phyloP scores from a whole-genome alignment of 2,113 vertebrate genomes.

The Oncorhynchus clarkii region DNA sequence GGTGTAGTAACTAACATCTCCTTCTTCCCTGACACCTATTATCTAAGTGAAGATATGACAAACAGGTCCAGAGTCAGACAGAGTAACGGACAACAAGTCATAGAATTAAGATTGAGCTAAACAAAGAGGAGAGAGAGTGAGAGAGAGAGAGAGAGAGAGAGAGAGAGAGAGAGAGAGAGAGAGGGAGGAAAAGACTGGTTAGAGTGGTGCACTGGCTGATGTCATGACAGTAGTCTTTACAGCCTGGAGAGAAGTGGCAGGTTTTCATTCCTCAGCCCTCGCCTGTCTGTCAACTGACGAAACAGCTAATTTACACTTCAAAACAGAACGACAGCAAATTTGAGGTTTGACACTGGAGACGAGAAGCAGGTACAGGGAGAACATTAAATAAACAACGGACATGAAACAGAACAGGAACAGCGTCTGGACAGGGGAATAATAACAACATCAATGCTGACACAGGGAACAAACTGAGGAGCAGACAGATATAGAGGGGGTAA shows the following conservation, averaged over 20 bases:
- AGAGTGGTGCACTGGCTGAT: background rate
- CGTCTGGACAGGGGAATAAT: too few species aligned
- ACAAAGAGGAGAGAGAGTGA: background rate
- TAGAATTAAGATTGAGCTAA: conserved; percentile 14
- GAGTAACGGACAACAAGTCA: conserved; percentile 34
- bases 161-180: background rate
- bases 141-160: background rate
- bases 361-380: too few species aligned
- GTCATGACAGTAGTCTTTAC: too few species aligned
- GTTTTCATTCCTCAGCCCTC: conserved; percentile 36
- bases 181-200: background rate
- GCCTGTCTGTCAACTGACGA: conserved; percentile 48
- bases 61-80: conserved; percentile 38
- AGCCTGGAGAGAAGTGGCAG: conserved; percentile 1
- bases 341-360: conserved; percentile 2
- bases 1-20: conserved; percentile 9
- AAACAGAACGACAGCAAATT: conserved; percentile 36
- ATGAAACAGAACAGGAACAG: too few species aligned
- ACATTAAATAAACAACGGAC: too few species aligned
- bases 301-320: conserved; percentile 27
- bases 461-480: too few species aligned
- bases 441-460: too few species aligned
- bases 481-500: too few species aligned
- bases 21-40: conserved; percentile 36
- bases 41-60: conserved; percentile 44